Conservation (phyloP, 1,140 invertebrate species). For the Rhynchophorus ferrugineus region DNA sequence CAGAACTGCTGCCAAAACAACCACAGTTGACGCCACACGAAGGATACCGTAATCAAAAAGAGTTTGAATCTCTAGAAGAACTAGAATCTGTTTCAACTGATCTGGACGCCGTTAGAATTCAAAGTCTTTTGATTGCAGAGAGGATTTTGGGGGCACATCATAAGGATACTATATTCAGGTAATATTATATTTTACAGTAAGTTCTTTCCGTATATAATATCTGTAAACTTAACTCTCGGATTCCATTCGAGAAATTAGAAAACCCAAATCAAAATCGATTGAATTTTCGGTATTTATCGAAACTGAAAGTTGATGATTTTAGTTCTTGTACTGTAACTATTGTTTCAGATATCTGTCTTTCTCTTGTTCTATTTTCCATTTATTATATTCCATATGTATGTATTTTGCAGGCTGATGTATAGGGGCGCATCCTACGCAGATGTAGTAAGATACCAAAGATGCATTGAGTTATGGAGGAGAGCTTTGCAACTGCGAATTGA, state of each 20-base stretch:
- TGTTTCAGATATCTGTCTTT: too few relatives aligned
- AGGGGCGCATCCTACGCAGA: conserved; percentile 83
- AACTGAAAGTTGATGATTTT: too few relatives aligned
- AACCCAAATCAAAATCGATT: too few relatives aligned
- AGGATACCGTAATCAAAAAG: conserved; percentile 57
- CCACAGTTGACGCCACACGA: conserved; percentile 49
- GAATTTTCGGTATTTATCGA: too few relatives aligned
- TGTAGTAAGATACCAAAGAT: conserved; percentile 71
- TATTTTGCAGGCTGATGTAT: conserved; percentile 38
- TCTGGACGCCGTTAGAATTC: conserved; percentile 72
- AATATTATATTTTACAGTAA: background rate
- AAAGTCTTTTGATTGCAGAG: conserved; percentile 76
- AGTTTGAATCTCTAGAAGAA: conserved; percentile 65
- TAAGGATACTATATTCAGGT: conserved; percentile 78
- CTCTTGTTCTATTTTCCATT: too few relatives aligned
- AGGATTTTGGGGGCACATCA: conserved; percentile 71
- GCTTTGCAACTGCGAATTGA: conserved; percentile 69
- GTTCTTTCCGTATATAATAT: too few relatives aligned
- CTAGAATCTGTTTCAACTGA: conserved; percentile 64
- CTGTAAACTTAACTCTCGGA: too few relatives aligned
- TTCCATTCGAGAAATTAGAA: too few relatives aligned
- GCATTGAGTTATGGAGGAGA: conserved; percentile 78
- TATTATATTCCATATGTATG: background rate
- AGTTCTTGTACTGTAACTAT: too few relatives aligned
- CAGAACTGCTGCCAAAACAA: conserved; percentile 46